Base-by-base conservation (phyloP, 2,113 vertebrate species). In the Tautogolabrus adspersus region DNA sequence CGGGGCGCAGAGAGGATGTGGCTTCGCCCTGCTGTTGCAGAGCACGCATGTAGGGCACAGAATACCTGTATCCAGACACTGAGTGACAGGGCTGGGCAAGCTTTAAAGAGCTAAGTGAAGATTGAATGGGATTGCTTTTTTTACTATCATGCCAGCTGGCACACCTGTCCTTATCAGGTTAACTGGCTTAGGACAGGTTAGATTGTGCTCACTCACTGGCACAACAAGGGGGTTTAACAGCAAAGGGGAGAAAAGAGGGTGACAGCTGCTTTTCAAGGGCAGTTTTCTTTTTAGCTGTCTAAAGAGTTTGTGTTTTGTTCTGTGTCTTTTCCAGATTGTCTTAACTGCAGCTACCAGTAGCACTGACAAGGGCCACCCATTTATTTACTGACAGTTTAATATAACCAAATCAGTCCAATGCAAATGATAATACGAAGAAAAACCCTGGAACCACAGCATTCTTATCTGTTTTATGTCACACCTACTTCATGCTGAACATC, bases 121-220 rank as follows among this genome's bases (percentile, higher is more conserved):
- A 64, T 61, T 51, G 3, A 59, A 19, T 47, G 26, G 59, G 52
- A 71, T 54, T 49, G 44, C 30, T 51, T 38, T 70, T 44, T 21
- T 51, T 66, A 19, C 22, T 21, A 55, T 72, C 22, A 34, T 66
- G 69, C 60, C 51, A 71, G 69, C 61, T 85, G 66, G 57, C 18
- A 3, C 49, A 71, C 61, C 37, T 57, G 56, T 57, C 12, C 52
- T 82, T 71, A 79, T 82, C 68, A 46, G 51, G 56, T 51, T 76
- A 66, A 72, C 51, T 40, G 56, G 66, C 66, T 67, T 44, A 51
- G 51, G 77, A 80, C n/a, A 63, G 56, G 66, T 54, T 75, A 16
- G 42, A 64, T 59, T 55, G 51, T 59, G 67, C 67, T 60, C 58
- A 58, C 8, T 67, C n/a, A 52, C 56, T 62, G 61, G 55, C 55